Evolutionary conservation across 2,797 vertebrate genomes (phyloP).

Genomic region (Onychomys leucogaster): DNA sequence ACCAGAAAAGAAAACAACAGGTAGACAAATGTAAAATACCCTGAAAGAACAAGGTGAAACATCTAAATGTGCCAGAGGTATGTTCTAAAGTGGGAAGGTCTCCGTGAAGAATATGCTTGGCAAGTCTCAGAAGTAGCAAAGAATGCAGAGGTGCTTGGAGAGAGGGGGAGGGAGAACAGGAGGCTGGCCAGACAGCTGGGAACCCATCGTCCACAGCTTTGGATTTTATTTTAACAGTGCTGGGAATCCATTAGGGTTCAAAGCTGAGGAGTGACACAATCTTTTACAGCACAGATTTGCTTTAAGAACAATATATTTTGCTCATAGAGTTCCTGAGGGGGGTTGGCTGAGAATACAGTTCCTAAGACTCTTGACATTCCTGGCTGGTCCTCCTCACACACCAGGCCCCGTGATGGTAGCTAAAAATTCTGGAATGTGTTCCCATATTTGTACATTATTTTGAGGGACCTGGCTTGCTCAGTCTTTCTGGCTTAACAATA

Average conservation of each 20-base stretch:
- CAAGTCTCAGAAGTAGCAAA: neutral
- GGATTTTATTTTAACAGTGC: constrained; percentile 60
- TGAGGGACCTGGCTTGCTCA: neutral
- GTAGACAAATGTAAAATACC: neutral
- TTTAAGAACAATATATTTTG: constrained; percentile 58
- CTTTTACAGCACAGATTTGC: constrained; percentile 46
- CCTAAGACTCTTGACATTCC: constrained; percentile 52
- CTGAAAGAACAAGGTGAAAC: neutral
- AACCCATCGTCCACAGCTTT: constrained; percentile 54
- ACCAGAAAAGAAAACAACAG: neutral
- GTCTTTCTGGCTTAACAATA: constrained; percentile 28
- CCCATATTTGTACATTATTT: constrained; percentile 59
- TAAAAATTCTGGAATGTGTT: constrained; percentile 57
- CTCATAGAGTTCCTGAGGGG: constrained; percentile 21
- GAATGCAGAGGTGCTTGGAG: neutral
- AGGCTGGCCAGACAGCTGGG: neutral
- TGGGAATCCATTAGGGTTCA: constrained; percentile 70
- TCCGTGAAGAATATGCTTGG: neutral
- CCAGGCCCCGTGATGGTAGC: constrained; percentile 59
- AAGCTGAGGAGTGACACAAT: constrained; percentile 55
- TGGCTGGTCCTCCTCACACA: constrained; percentile 18
- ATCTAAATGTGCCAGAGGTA: neutral
- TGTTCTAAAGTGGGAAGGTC: neutral
- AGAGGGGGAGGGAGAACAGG: neutral
- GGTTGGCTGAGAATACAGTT: constrained; percentile 43